Evolutionary conservation across 2,797 vertebrate species (phyloP).

Genomic region (Moxostoma hubbsi): DNA sequence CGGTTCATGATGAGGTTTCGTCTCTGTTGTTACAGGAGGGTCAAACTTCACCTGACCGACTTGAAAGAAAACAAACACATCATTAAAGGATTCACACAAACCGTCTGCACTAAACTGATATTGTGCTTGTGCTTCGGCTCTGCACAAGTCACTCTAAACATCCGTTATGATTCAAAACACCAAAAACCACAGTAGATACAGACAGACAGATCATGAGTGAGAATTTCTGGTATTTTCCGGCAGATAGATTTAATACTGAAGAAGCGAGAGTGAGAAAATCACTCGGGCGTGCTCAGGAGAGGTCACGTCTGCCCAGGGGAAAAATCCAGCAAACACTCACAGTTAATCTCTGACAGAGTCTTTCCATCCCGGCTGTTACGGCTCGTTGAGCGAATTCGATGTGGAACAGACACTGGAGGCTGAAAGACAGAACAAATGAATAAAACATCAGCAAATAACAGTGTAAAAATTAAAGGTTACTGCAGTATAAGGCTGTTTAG

Average conservation of each 20-base stretch:
- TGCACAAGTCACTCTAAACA: background rate
- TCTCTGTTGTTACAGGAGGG: slow-evolving; percentile 85
- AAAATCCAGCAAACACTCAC: slow-evolving; percentile 71
- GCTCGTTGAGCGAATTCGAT: slow-evolving; percentile 85
- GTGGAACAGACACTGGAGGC: slow-evolving; percentile 82
- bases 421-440: slow-evolving; percentile 53
- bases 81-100: background rate
- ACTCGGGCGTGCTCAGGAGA: slow-evolving; percentile 23
- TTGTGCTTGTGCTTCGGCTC: too few relatives aligned
- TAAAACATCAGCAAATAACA: slow-evolving; percentile 8
- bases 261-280: slow-evolving; percentile 10
- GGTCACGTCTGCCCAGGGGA: slow-evolving; percentile 15
- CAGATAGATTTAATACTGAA: slow-evolving; percentile 18
- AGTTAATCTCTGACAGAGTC: slow-evolving; percentile 89
- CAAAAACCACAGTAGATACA: slow-evolving; percentile 4
- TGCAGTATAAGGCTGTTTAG: background rate
- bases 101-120: background rate
- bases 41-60: slow-evolving; percentile 90
- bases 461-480: too few relatives aligned
- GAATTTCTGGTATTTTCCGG: slow-evolving; percentile 20
- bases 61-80: slow-evolving; percentile 54
- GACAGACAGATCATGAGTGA: slow-evolving; percentile 23
- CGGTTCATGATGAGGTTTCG: slow-evolving; percentile 87
- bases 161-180: background rate
- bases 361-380: slow-evolving; percentile 86